Conservation (phyloP, 2,888 invertebrate species). For the Calameuta filiformis region DNA sequence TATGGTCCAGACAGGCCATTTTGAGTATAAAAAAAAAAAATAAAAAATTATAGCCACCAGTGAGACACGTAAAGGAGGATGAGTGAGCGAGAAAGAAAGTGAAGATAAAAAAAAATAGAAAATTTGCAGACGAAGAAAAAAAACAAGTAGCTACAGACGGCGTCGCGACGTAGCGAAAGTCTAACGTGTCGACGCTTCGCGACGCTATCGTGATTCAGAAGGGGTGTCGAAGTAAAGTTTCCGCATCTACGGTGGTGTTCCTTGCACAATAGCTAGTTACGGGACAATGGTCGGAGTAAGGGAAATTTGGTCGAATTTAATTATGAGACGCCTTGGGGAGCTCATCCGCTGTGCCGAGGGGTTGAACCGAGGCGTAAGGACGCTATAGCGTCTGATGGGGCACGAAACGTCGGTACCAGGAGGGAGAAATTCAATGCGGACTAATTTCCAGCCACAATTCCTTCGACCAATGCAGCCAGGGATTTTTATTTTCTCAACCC, state of each 20-base stretch:
- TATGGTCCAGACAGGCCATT: background rate
- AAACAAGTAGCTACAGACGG: background rate
- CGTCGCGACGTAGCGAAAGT: background rate
- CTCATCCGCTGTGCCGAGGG: constrained; percentile 41
- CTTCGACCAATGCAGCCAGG: constrained; percentile 41
- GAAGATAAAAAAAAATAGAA: constrained; percentile 5
- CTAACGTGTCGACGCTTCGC: background rate
- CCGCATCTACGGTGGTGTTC: constrained; percentile 48
- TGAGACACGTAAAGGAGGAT: background rate
- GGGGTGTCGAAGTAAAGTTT: constrained; percentile 45
- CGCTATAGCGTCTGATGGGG: constrained; percentile 7
- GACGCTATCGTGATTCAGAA: background rate
- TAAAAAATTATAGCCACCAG: background rate
- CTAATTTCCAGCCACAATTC: constrained; percentile 62
- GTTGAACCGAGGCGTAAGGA: constrained; percentile 32
- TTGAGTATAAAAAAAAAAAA: background rate
- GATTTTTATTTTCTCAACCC: constrained; percentile 23
- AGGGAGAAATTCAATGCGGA: constrained; percentile 64
- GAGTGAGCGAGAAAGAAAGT: constrained; percentile 3
- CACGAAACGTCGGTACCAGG: constrained; percentile 32
- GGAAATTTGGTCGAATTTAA: constrained; percentile 66
- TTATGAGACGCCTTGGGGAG: constrained; percentile 65
- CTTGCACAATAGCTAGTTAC: constrained; percentile 66
- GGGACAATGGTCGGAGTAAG: constrained; percentile 60
- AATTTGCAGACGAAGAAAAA: constrained; percentile 10